Evolutionary conservation across 92 coral and sea anemone genomes (phyloP), one percentile per base, ranked within the genome.

Genomic region (Micromussa lordhowensis): DNA sequence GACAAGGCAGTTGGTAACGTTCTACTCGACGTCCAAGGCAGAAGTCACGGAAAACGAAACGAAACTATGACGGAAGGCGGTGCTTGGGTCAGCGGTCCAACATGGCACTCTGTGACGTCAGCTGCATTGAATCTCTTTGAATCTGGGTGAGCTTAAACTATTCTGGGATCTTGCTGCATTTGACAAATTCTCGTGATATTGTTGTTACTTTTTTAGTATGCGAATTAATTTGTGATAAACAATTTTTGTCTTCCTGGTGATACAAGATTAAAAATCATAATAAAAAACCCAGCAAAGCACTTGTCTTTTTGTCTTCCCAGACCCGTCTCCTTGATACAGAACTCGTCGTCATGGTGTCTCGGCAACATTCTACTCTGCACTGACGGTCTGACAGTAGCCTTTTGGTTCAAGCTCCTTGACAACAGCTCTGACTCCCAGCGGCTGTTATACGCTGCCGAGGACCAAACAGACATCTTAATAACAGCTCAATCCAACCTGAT

Each of bases 351-450:
- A 16, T 49, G 72, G 3, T 92, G 94, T 53, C 30, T 89, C 24
- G 84, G 85, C 31, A 74, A 85, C 55, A 80, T 82, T 36, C 54
- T 59, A 4, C 77, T 85, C 24, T 92, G 94, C 76, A 32, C 59
- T 12, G 51, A 85, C 44, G 94, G 94, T 22, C 30, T 92, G 44
- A 92, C 94, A 22, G 79, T 92, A 10, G 79, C 90, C 17, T 78
- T 92, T 68, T 92, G 94, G 94, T 88, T 75, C 79, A 79, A 92
- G 48, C 86, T 83, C 38, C 75, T 80, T 72, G 85, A 83, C 34
- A 13, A 83, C 16, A 78, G 55, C n/a, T 54, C 81, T 70, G 78
- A 86, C 18, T 58, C 17, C 18, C 89, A 91, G 53, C 61, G 35
- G 19, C 61, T 91, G 17, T 71, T 91, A 4, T 84, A 83, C 36